Evolutionary conservation across 2,888 invertebrate species (phyloP).

Genomic region (Lottia gigantea): DNA sequence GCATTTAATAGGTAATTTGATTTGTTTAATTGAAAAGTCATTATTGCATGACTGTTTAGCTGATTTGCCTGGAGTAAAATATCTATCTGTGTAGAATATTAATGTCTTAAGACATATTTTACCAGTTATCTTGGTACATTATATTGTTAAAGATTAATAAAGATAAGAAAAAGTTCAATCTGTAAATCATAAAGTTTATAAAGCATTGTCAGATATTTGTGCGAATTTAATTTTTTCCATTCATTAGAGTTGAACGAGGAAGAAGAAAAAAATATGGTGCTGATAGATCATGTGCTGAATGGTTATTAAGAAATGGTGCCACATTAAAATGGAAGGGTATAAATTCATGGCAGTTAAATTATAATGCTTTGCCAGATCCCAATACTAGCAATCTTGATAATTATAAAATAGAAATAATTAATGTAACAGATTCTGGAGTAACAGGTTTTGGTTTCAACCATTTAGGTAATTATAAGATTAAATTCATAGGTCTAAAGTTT

Average conservation of each 20-base stretch:
- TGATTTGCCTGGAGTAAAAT: too few species aligned
- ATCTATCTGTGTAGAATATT: too few species aligned
- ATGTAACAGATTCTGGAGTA: conserved; percentile 84
- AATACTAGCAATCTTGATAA: conserved; percentile 66
- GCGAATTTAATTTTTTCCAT: too few species aligned
- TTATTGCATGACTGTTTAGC: too few species aligned
- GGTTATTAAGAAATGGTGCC: conserved; percentile 92
- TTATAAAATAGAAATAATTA: conserved; percentile 77
- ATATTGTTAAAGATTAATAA: too few species aligned
- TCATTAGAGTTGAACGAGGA: conserved; percentile 41
- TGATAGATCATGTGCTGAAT: conserved; percentile 92
- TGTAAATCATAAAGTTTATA: too few species aligned
- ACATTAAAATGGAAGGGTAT: conserved; percentile 78
- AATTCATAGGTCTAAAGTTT: not conserved
- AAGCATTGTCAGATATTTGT: too few species aligned
- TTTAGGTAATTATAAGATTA: conserved; percentile 73
- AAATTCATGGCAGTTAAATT: conserved; percentile 74
- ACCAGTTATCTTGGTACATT: too few species aligned
- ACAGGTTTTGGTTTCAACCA: conserved; percentile 87
- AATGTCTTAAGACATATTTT: too few species aligned
- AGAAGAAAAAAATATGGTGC: conserved; percentile 77
- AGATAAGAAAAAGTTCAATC: too few species aligned
- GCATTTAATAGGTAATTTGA: too few species aligned
- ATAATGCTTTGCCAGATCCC: conserved; percentile 77
- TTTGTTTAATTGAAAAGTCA: too few species aligned